Evolutionary conservation across 2,888 invertebrate species (phyloP).

Genomic region (Acronicta alni): DNA sequence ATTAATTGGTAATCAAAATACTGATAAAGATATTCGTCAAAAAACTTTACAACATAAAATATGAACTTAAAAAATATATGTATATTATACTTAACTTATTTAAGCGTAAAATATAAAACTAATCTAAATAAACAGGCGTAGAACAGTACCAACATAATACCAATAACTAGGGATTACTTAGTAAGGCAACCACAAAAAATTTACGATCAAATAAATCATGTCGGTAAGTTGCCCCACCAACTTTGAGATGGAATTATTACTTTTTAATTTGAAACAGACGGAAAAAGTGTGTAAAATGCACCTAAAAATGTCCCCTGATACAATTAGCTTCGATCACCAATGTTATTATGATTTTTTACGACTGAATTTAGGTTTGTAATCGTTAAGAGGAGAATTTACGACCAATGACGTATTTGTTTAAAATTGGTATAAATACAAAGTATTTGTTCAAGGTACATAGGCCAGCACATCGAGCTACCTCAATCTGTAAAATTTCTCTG

Average conservation of each 20-base stretch:
- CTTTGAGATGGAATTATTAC: conserved; percentile 64
- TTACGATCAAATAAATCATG: conserved; percentile 70
- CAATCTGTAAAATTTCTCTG: no score
- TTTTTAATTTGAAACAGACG: conserved; percentile 78
- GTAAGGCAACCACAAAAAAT: conserved; percentile 50
- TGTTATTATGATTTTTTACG: conserved; percentile 61
- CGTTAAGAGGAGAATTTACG: conserved; percentile 55
- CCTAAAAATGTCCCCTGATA: conserved; percentile 58
- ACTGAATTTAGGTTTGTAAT: conserved; percentile 50
- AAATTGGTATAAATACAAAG: not conserved
- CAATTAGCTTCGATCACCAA: conserved; percentile 66
- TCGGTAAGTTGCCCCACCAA: conserved; percentile 59
- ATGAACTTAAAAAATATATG: no score
- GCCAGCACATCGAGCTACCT: no score
- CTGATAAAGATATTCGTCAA: no score
- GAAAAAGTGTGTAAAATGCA: conserved; percentile 56
- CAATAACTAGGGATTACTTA: conserved; percentile 43
- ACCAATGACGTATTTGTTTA: conserved; percentile 16
- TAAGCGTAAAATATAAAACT: no score
- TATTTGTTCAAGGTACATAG: no score
- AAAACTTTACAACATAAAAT: no score
- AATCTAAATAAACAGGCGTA: not conserved
- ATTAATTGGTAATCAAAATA: no score
- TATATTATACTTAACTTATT: no score
- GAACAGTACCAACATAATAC: conserved; percentile 19